A percentile compares a stretch with the other conserved stretches of the same genome.
phyloP scores from a whole-genome alignment of 1,140 invertebrate genomes.

The Thaumetopoea pityocampa region DNA sequence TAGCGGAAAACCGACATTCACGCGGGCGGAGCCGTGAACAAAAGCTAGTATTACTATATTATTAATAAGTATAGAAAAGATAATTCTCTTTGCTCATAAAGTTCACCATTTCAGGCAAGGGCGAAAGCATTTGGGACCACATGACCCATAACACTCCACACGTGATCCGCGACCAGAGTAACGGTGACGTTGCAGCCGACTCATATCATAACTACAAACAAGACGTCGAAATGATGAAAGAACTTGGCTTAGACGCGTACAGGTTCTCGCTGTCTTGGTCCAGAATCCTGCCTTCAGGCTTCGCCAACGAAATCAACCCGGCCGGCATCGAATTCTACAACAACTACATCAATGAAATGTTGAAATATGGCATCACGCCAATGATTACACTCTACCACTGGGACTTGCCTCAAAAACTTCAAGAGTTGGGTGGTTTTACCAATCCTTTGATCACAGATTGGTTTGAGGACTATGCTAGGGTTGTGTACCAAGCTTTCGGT shows the following conservation, averaged over 20 bases:
- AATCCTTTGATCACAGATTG: conserved; percentile 58
- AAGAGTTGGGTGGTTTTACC: conserved; percentile 50
- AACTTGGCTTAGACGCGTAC: conserved; percentile 47
- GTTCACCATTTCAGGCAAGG: conserved; percentile 47
- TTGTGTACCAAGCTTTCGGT: conserved; percentile 71
- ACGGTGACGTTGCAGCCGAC: conserved; percentile 35
- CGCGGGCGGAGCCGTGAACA: too few relatives aligned
- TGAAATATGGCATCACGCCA: conserved; percentile 56
- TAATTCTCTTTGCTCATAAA: too few relatives aligned
- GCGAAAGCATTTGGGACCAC: conserved; percentile 56
- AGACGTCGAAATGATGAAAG: conserved; percentile 54
- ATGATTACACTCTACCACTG: conserved; percentile 58
- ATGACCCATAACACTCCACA: conserved; percentile 43
- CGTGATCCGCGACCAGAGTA: conserved; percentile 23
- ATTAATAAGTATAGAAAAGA: too few relatives aligned
- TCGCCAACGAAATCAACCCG: conserved; percentile 68
- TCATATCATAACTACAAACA: conserved; percentile 47
- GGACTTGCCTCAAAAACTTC: conserved; percentile 53
- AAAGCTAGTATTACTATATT: too few relatives aligned
- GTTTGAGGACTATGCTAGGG: conserved; percentile 75
- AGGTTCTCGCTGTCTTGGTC: conserved; percentile 55
- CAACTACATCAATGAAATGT: conserved; percentile 74
- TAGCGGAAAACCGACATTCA: too few relatives aligned
- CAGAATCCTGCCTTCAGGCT: conserved; percentile 75
- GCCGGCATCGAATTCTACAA: conserved; percentile 77